Evolutionary conservation across 2,113 vertebrate species (phyloP).

Genomic region (Strigops habroptila): DNA sequence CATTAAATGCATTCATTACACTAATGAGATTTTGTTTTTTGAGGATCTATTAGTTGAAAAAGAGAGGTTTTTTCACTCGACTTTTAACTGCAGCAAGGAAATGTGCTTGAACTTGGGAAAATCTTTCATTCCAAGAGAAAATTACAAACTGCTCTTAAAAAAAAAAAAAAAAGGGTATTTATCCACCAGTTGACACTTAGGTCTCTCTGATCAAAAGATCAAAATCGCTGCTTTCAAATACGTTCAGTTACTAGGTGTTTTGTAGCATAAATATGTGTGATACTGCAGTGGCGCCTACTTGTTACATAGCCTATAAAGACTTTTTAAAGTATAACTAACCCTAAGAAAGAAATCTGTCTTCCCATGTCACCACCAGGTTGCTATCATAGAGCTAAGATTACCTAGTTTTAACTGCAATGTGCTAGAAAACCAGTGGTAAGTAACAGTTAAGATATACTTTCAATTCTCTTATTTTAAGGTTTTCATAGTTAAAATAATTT

Average conservation of each 20-base stretch:
- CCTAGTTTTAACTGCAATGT: not conserved
- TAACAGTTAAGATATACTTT: not conserved
- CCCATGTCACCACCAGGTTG: not conserved
- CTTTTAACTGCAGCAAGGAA: conserved; percentile 12
- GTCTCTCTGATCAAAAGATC: not conserved
- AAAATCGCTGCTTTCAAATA: not conserved
- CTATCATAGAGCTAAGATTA: not conserved
- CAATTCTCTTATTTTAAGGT: not conserved
- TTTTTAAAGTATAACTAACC: not conserved
- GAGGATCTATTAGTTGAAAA: conserved; percentile 50
- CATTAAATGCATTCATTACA: conserved; percentile 49
- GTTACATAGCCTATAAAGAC: not conserved
- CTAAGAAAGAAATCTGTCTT: not conserved
- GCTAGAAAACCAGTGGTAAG: not conserved
- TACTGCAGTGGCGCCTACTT: not conserved
- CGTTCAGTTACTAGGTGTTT: not conserved
- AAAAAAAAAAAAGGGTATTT: not conserved
- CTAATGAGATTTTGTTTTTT: conserved; percentile 55
- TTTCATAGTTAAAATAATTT: not conserved
- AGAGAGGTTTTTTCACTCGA: not conserved
- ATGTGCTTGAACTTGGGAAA: not conserved
- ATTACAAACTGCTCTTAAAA: not conserved
- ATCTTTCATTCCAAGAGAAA: not conserved
- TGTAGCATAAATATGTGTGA: not conserved
- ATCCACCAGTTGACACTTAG: not conserved